These are phyloP conservation scores for Dipodomys stephensi DNA, from an alignment of 2,113 vertebrate species.

Conservation along the genomic window DNA sequence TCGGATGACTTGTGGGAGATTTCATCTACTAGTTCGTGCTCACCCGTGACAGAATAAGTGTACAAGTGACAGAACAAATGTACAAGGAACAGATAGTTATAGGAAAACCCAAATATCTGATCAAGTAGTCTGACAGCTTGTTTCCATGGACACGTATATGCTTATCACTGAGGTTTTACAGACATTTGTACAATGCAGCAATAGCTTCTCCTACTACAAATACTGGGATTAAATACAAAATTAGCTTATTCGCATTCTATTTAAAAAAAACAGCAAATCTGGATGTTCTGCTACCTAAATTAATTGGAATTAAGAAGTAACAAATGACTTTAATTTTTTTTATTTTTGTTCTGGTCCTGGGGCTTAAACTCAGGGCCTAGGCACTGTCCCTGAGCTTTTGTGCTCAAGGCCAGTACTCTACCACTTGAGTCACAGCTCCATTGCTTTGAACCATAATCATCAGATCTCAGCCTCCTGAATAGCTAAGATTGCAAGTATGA, in stretches of 20 bases:
- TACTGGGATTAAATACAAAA: not conserved
- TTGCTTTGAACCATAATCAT: too few species aligned
- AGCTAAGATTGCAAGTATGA: too few species aligned
- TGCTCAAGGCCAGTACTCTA: too few species aligned
- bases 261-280: slow-evolving; percentile 2
- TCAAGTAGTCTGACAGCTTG: not conserved
- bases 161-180: not conserved
- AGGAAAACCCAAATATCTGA: not conserved
- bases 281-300: not conserved
- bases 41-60: not conserved
- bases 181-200: not conserved
- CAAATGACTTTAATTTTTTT: too few species aligned
- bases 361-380: too few species aligned
- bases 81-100: not conserved
- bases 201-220: not conserved
- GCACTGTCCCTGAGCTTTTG: too few species aligned
- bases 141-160: not conserved
- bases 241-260: not conserved
- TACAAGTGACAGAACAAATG: not conserved
- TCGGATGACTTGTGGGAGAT: not conserved
- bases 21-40: not conserved
- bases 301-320: slow-evolving; percentile 11
- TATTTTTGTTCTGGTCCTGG: too few species aligned
- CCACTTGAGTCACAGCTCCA: too few species aligned
- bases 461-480: too few species aligned